Evolutionary conservation across 2,797 vertebrate genomes (phyloP).

Genomic region (Pangasius macronema): DNA sequence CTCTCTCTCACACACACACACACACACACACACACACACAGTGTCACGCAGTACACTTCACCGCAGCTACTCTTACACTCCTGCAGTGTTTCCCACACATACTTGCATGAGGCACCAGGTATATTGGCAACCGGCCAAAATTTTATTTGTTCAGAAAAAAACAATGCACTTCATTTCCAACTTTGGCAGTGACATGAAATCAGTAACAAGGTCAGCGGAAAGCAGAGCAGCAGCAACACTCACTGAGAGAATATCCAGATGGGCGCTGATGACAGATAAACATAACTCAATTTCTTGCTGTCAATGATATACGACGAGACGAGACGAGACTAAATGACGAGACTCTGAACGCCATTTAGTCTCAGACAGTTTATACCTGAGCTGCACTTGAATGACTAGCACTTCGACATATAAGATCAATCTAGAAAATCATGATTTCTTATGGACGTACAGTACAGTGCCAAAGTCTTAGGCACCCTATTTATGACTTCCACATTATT

Average conservation of each 20-base stretch:
- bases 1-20: neutral
- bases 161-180: neutral
- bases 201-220: neutral
- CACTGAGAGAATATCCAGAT: neutral
- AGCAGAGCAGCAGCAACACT: neutral
- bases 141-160: neutral
- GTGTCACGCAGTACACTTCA: neutral
- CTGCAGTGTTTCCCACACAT: neutral
- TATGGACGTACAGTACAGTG: neutral
- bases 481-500: too few relatives aligned
- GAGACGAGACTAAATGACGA: too few relatives aligned
- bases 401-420: neutral
- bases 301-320: neutral
- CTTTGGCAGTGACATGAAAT: too few relatives aligned
- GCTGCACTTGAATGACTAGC: neutral
- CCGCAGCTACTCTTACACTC: neutral
- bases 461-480: too few relatives aligned
- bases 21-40: neutral
- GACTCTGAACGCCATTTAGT: too few relatives aligned
- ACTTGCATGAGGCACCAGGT: neutral
- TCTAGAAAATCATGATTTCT: neutral
- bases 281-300: neutral
- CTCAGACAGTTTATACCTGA: neutral
- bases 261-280: neutral
- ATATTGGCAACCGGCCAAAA: neutral